phyloP scores from a whole-genome alignment of 2,797 vertebrate species.

The Cuniculus paca region DNA sequence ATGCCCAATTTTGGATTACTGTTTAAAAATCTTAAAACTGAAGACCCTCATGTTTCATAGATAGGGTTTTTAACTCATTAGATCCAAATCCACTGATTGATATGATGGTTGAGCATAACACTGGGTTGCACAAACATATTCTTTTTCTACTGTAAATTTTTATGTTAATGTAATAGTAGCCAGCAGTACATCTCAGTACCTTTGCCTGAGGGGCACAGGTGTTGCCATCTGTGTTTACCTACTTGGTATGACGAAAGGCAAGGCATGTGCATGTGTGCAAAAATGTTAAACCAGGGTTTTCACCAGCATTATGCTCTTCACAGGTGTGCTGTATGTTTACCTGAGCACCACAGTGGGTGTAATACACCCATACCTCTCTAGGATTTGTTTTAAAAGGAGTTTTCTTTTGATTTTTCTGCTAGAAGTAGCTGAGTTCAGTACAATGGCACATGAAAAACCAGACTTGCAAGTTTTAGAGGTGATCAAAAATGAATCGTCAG shows the following conservation, averaged over 20 bases:
- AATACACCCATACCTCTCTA: background rate
- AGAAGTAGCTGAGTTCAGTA: background rate
- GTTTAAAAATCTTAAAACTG: constrained; percentile 45
- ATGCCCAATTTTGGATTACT: no score
- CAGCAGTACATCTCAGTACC: background rate
- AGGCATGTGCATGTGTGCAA: background rate
- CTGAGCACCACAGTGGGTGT: background rate
- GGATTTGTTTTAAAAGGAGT: background rate
- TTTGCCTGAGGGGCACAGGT: background rate
- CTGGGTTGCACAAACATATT: background rate
- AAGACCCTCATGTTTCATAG: background rate
- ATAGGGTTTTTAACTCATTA: constrained; percentile 21
- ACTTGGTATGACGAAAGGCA: background rate
- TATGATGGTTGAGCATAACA: background rate
- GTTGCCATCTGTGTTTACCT: background rate
- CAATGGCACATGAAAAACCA: background rate
- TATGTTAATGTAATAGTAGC: background rate
- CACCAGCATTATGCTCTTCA: background rate
- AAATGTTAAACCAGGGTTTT: background rate
- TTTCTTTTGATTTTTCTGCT: background rate
- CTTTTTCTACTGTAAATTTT: background rate
- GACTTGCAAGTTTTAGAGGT: background rate
- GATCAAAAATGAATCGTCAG: background rate
- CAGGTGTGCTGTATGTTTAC: background rate
- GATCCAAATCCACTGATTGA: background rate